These are phyloP conservation scores for Gobio occitaniae DNA, from an alignment of 2,797 vertebrate species.

Conservation along the genomic window DNA sequence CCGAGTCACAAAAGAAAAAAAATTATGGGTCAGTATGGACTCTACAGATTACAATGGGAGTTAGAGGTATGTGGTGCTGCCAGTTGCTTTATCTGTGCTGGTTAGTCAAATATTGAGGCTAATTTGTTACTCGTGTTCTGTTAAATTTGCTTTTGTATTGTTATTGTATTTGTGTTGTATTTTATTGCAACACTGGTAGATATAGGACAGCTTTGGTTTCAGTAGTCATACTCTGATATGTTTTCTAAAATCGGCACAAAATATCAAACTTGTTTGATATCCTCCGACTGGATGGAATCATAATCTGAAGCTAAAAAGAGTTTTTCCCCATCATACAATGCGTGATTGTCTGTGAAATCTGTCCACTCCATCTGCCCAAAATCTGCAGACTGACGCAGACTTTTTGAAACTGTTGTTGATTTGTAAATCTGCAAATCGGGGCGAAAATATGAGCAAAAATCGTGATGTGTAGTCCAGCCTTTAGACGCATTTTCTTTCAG, in stretches of 20 bases:
- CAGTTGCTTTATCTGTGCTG: background rate
- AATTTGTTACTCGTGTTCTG: background rate
- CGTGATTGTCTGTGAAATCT: no score
- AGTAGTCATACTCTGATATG: background rate
- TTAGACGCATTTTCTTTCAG: background rate
- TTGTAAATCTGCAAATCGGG: background rate
- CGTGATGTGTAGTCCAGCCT: background rate
- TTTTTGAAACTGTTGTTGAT: background rate
- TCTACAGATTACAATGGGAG: background rate
- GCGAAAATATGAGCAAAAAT: background rate
- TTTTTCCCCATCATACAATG: no score
- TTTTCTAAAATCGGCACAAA: background rate
- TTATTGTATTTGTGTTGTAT: background rate
- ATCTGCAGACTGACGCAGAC: background rate
- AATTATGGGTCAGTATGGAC: background rate
- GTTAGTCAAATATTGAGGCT: background rate
- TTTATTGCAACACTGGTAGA: background rate
- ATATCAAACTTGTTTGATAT: background rate
- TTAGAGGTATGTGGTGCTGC: background rate
- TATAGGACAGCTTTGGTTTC: background rate
- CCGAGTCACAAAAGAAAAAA: no score
- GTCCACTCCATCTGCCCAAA: background rate
- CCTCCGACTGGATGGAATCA: background rate
- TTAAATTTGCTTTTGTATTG: background rate
- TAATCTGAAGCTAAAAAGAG: background rate